Evolutionary conservation across 2,113 vertebrate genomes (phyloP).

Genomic region (Formicarius rufipectus): DNA sequence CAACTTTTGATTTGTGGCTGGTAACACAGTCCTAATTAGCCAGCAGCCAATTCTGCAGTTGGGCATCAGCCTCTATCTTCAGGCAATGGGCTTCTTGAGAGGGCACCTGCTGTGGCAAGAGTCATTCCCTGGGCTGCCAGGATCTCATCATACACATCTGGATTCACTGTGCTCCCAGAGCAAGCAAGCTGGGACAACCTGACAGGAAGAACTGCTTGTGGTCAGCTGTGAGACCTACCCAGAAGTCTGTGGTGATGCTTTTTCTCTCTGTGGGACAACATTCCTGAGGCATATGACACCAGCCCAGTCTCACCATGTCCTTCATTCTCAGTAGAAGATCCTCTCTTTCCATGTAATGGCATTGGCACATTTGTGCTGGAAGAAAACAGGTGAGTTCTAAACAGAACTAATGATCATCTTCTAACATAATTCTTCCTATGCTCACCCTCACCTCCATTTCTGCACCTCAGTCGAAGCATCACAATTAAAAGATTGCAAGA

Average conservation of each 20-base stretch:
- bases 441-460: background rate
- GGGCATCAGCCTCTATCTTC: background rate
- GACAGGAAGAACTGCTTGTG: background rate
- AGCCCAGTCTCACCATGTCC: background rate
- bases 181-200: background rate
- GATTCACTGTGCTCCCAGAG: background rate
- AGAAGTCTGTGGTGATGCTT: background rate
- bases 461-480: background rate
- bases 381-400: background rate
- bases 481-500: background rate
- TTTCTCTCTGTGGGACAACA: background rate
- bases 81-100: background rate
- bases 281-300: background rate
- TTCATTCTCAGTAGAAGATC: background rate
- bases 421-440: background rate
- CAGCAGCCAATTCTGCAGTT: background rate
- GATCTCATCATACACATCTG: background rate
- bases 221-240: background rate
- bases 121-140: background rate
- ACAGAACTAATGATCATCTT: background rate
- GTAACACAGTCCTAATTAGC: background rate
- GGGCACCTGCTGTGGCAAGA: background rate
- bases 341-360: background rate
- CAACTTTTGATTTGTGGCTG: background rate
- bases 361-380: background rate